These are phyloP conservation scores for Rhinatrema bivittatum DNA, from an alignment of 2,797 vertebrate species.

Conservation along the genomic window DNA sequence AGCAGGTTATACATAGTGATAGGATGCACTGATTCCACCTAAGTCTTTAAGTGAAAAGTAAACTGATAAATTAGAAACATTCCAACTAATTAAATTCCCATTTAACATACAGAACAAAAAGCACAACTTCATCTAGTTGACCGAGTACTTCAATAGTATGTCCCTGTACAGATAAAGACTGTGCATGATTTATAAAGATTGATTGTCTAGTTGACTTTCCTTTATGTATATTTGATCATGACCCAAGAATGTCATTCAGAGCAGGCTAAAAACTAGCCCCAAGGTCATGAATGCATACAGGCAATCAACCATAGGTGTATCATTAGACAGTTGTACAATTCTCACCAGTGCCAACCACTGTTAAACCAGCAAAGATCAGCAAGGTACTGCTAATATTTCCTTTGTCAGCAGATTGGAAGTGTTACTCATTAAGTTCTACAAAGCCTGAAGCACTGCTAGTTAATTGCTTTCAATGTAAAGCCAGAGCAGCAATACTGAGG, in stretches of 20 bases:
- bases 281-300: background rate
- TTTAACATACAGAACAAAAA: constrained; percentile 17
- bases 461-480: background rate
- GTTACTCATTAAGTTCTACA: background rate
- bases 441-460: background rate
- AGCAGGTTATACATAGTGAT: too few relatives aligned
- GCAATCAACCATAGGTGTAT: background rate
- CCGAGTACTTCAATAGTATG: too few relatives aligned
- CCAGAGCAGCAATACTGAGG: too few relatives aligned
- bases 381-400: background rate
- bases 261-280: constrained; percentile 3
- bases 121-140: too few relatives aligned
- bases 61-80: background rate
- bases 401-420: background rate
- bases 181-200: background rate
- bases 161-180: too few relatives aligned
- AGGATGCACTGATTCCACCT: too few relatives aligned
- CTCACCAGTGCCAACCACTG: background rate
- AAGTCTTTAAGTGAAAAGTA: background rate
- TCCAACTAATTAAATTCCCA: background rate
- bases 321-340: background rate
- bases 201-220: background rate
- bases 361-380: background rate
- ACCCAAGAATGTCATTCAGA: background rate
- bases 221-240: background rate